Conservation (phyloP, 2,888 invertebrate genomes). For the Rhorus exstirpatorius region DNA sequence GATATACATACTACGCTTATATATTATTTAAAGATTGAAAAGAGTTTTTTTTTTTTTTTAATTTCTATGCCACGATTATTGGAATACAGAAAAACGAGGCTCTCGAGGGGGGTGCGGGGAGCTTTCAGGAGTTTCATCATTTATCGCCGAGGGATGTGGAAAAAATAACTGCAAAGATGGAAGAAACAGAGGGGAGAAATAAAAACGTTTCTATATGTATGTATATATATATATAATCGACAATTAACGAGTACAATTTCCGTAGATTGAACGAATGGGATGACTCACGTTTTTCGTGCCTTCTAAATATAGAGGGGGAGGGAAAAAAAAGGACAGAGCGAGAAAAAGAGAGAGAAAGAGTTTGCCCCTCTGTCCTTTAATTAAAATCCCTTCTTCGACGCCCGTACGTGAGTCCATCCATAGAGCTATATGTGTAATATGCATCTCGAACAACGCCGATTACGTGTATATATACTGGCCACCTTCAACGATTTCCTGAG, state of each 20-base stretch:
- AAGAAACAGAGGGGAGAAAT: conserved; percentile 16
- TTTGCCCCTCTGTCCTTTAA: conserved; percentile 57
- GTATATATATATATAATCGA: conserved; percentile 49
- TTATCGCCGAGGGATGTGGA: conserved; percentile 26
- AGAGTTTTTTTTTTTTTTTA: no score
- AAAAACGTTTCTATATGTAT: conserved; percentile 31
- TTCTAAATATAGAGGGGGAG: conserved; percentile 53
- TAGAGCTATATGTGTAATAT: not conserved
- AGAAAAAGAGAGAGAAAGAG: conserved; percentile 19
- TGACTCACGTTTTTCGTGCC: conserved; percentile 66
- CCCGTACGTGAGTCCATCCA: conserved; percentile 6
- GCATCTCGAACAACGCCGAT: not conserved
- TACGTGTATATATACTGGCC: no score
- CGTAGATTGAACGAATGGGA: conserved; percentile 67
- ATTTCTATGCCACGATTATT: no score
- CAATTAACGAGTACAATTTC: conserved; percentile 68
- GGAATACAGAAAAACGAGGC: conserved; percentile 1
- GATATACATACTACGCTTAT: no score
- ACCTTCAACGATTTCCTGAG: no score
- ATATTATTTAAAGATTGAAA: no score
- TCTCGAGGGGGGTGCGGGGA: no score
- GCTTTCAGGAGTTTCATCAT: not conserved
- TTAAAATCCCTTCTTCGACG: conserved; percentile 67
- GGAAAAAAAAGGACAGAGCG: conserved; percentile 26
- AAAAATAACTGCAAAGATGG: conserved; percentile 29